Base-by-base conservation (phyloP, 2,113 vertebrate species). In the Aythya baeri region DNA sequence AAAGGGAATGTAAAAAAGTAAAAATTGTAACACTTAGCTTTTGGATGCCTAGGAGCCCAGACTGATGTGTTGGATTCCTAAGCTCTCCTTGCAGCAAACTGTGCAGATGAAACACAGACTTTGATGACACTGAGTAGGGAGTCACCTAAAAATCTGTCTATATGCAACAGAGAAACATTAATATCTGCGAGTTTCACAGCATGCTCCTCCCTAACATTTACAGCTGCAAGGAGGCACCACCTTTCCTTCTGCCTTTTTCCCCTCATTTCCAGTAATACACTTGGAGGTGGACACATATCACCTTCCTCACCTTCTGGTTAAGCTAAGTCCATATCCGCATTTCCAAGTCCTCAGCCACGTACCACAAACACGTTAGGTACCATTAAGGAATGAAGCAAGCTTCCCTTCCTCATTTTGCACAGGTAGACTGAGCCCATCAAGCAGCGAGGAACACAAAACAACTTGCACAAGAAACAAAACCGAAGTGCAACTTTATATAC, bases 61-160 rank as follows among this genome's bases (percentile, higher is more conserved):
- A 23, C 1, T 0, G 0, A 55, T 1, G 4, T 0, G 44, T 16
- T 68, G 21, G 20, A 32, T 17, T 38, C 36, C 34, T 63, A 27
- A 27, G 9, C 31, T 46, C 21, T 44, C n/a, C 32, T 46, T 46
- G 43, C 43, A 46, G 31, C 21, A 32, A n/a, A n/a, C 27, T 23
- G 9, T 22, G 18, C 41, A 44, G 65, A 67, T 7, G 29, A 32
- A 67, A 10, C 27, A 13, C 65, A 44, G 29, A 67, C 43, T 44
- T 46, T n/a, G 43, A 67, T 5, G 18, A 32, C 9, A 31, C 29
- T n/a, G 31, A 32, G 20, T 11, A 67, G 29, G 65, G 29, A 67
- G 43, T 21, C 29, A 23, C n/a, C 43, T n/a, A 23, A 46, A 22
- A 32, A n/a, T n/a, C 29, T 46, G 21, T 23, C 23, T 44, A 22